These are phyloP conservation scores for Pyrrhia umbra DNA, from an alignment of 2,888 invertebrate species.

Conservation along the genomic window DNA sequence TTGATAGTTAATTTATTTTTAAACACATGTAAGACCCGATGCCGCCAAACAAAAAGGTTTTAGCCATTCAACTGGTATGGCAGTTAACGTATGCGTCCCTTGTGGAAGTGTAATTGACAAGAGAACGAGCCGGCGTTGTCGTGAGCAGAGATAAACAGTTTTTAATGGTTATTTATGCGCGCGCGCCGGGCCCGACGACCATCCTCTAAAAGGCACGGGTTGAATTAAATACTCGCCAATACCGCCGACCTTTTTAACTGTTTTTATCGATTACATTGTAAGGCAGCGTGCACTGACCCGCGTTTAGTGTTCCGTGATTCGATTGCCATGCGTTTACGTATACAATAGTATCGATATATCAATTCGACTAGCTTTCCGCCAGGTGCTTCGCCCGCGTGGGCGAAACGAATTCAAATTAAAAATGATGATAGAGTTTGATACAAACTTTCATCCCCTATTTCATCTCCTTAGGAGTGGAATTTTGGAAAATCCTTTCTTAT, in stretches of 20 bases:
- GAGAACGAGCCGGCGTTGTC: conserved; percentile 79
- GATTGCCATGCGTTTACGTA: conserved; percentile 23
- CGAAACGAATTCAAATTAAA: too few species aligned
- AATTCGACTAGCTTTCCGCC: conserved; percentile 5
- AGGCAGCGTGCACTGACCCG: conserved; percentile 46
- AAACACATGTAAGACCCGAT: conserved; percentile 60
- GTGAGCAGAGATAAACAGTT: conserved; percentile 80
- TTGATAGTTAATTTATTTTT: conserved; percentile 66
- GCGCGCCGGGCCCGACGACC: conserved; percentile 58
- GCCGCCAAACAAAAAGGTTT: conserved; percentile 62
- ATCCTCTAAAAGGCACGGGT: conserved; percentile 66
- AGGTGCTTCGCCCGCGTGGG: too few species aligned
- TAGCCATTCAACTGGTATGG: conserved; percentile 60
- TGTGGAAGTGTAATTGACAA: conserved; percentile 82
- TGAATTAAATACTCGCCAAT: conserved; percentile 67
- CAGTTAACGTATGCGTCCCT: conserved; percentile 67
- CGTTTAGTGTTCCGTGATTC: conserved; percentile 45
- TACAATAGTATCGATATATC: conserved; percentile 26
- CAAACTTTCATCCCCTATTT: too few species aligned
- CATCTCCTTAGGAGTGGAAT: too few species aligned
- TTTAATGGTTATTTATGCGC: conserved; percentile 84
- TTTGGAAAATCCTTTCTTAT: too few species aligned
- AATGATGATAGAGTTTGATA: too few species aligned
- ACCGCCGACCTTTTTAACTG: conserved; percentile 63
- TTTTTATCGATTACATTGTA: conserved; percentile 63